A percentile compares a stretch with the other conserved stretches of the same genome.
Conservation (phyloP, 2,113 vertebrate genomes). For the Falcunculus frontatus region DNA sequence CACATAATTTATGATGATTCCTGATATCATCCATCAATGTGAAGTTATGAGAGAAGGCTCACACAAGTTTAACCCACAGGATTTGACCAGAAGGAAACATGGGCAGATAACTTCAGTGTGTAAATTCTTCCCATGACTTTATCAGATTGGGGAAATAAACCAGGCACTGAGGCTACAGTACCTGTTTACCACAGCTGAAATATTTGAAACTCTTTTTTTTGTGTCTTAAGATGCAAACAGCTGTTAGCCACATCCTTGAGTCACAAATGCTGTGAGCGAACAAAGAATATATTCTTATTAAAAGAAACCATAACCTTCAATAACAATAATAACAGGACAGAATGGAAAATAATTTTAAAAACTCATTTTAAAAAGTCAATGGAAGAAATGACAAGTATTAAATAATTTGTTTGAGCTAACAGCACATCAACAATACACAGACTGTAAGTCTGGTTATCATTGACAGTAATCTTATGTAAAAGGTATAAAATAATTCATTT, state of each 20-base stretch:
- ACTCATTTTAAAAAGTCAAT: background rate
- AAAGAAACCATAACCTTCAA: background rate
- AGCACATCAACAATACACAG: background rate
- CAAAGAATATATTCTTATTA: background rate
- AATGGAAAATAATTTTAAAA: background rate
- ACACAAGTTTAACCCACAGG: fast-evolving
- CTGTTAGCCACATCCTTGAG: background rate
- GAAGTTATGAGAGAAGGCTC: background rate
- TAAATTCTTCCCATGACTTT: background rate
- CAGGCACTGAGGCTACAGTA: background rate
- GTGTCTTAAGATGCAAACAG: background rate
- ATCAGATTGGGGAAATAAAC: background rate
- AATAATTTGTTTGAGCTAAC: background rate
- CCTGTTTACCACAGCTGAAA: background rate
- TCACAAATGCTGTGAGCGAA: fast-evolving
- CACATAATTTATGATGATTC: background rate
- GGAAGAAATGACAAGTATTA: background rate
- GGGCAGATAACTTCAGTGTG: background rate
- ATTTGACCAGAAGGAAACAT: background rate
- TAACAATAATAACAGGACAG: background rate
- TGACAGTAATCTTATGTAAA: background rate
- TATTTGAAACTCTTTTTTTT: background rate
- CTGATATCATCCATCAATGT: background rate
- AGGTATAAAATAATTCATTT: background rate
- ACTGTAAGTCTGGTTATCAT: background rate